Base-by-base conservation (phyloP, 2,113 vertebrate genomes). In the Nibea albiflora region DNA sequence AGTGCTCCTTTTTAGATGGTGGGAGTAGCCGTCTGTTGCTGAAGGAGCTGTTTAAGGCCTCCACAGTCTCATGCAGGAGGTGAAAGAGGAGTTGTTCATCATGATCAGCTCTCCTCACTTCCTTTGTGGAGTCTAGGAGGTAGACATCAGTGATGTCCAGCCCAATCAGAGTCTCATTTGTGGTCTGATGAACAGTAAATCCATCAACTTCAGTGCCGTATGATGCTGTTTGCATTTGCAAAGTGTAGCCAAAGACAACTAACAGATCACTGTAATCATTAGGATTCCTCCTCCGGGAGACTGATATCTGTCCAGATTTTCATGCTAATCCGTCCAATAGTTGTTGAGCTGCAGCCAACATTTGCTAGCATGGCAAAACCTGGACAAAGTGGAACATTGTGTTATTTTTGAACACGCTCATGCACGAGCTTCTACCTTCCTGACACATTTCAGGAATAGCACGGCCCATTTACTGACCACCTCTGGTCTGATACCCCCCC, bases 361-460 rank as follows among this genome's bases (percentile, higher is more conserved):
- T 39, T 39, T 28, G 47, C 2, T 11, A 54, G 8, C 22, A 46
- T 12, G 14, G 12, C 35, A 19, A 22, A 61, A 6, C 75, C 82
- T 84, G 80, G 83, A 76, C 76, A 66, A 90, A 84, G 56, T 87
- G 64, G 89, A 86, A 66, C 85, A 76, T 9, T 2, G 49, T 56
- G 78, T 76, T 88, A 89, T 92, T 93, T 90, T 73, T 62, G 72
- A 78, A 66, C 14, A 11, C 73, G 57, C 31, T 35, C 31, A 35
- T 35, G 31, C 31, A 35, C 35, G 64, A 73, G 49, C 39, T 78
- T 78, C 61, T 42, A 69, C 78, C 69, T 73, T 80, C 56, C 72
- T 86, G 85, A 83, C 82, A 87, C 74, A 89, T 39, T 86, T 85
- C 78, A 87, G 58, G 68, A 90, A 89, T 69, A 90, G 89, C 31